Base-by-base conservation (phyloP, 2,888 invertebrate genomes). In the Blomia tropicalis region DNA sequence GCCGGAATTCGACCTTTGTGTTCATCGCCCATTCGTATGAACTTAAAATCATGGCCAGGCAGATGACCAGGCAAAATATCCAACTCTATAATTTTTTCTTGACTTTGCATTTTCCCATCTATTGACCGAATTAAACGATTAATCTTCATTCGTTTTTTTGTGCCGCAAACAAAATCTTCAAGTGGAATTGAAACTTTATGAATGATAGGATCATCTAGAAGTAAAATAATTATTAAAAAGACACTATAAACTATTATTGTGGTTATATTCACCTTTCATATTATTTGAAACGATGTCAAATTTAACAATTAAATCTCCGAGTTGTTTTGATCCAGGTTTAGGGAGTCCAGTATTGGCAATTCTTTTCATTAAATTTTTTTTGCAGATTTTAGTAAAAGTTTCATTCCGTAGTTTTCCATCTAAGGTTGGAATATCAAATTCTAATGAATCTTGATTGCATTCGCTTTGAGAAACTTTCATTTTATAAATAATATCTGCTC, bases 91-190 rank as follows among this genome's bases (percentile, higher is more conserved):
- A 36, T 17, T 36, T 95, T 93, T 73, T 95, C 93, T 70, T 85
- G 86, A 70, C 82, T 83, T 0, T 84, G 79, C 0, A 83, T 81
- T 43, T 71, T 66, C 17, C 90, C 89, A 73, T 93, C 91, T 0
- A 85, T 79, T 30, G 65, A 66, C 7, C 68, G 41, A 0, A 89
- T 87, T 62, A 73, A 73, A 61, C 93, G 82, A 1, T 92, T 93
- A 67, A 98, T 98, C 75, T 96, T 98, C 90, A 98, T 95, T 74
- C 95, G 96, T 76, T 96, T 98, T 0, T 87, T 85, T 71, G 91
- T 90, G 5, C 96, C 96, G 63, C 82, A 84, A 44, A 85, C 82
- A 64, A 96, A 87, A 71, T 98, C 96, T 72, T 98, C 96, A 54
- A 96, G 74, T 0, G 85, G 82, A 1, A 95, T 90, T 70, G 87